A percentile compares a stretch with the other conserved stretches of the same genome.
Evolutionary conservation across 2,797 vertebrate species (phyloP).

Genomic region (Brachymystax lenok): DNA sequence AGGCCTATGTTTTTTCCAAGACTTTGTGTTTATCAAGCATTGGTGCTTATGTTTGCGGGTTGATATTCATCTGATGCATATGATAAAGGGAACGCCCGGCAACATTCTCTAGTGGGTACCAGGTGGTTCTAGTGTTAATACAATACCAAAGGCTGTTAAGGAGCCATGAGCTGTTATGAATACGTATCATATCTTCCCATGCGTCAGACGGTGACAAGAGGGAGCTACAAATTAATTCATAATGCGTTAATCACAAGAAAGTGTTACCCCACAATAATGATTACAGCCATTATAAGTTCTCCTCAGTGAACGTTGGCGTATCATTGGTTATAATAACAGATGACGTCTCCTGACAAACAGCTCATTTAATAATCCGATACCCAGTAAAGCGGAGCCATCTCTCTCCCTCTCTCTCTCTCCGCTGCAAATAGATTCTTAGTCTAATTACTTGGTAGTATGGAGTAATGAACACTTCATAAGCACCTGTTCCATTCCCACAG

Average conservation of each 20-base stretch:
- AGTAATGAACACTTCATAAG: constrained; percentile 25
- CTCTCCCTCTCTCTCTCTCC: neutral
- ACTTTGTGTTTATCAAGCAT: too few species aligned
- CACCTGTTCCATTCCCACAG: constrained; percentile 7
- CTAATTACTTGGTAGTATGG: constrained; percentile 27
- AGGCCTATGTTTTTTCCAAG: too few species aligned
- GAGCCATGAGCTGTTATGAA: neutral
- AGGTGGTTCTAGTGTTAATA: neutral
- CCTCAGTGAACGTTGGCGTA: neutral
- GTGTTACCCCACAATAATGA: neutral
- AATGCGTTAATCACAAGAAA: neutral
- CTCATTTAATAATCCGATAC: neutral
- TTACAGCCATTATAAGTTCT: neutral
- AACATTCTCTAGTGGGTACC: too few species aligned
- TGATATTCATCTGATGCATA: too few species aligned
- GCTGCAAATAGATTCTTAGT: constrained; percentile 25
- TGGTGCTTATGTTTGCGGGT: too few species aligned
- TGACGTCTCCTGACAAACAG: neutral
- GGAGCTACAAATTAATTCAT: neutral
- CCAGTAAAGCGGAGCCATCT: constrained; percentile 1
- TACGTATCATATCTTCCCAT: neutral
- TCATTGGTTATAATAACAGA: neutral
- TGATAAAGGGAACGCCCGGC: too few species aligned
- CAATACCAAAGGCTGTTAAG: neutral
- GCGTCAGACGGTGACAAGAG: neutral